Percentiles rank a stretch among this genome's conserved stretches.
Evolutionary conservation across 2,888 invertebrate species (phyloP).

Genomic region (Cetonia aurata): DNA sequence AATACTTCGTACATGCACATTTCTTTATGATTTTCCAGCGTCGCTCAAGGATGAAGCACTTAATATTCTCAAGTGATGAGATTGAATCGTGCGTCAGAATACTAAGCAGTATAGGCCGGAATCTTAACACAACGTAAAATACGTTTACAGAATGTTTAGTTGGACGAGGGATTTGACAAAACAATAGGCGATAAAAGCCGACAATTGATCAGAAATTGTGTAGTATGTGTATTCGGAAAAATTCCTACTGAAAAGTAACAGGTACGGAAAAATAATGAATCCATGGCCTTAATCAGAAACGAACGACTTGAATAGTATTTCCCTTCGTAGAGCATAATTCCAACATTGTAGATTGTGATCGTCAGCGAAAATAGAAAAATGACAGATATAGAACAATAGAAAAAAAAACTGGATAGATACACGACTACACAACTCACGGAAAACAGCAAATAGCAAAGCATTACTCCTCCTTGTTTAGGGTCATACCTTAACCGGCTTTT

Average conservation of each 20-base stretch:
- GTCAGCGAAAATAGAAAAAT: no score
- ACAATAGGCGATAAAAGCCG: conserved; percentile 5
- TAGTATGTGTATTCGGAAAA: not conserved
- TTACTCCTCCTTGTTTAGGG: no score
- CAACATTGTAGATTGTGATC: no score
- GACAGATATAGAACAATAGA: no score
- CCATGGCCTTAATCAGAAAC: no score
- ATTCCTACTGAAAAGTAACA: not conserved
- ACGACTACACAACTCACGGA: no score
- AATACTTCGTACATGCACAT: conserved; percentile 6
- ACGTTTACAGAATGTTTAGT: conserved; percentile 13
- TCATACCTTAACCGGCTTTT: no score
- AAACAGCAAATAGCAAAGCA: no score
- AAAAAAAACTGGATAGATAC: no score
- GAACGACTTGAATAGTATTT: no score
- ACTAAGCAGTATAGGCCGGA: conserved; percentile 12
- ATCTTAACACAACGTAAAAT: conserved; percentile 5
- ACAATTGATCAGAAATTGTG: conserved; percentile 7
- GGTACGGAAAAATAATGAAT: no score
- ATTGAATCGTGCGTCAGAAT: conserved; percentile 6
- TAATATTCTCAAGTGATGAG: conserved; percentile 13
- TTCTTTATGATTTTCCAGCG: not conserved
- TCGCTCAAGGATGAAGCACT: conserved; percentile 4
- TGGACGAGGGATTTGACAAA: not conserved
- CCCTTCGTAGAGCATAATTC: no score